Evolutionary conservation across 1,140 invertebrate species (phyloP).

Genomic region (Physella acuta): DNA sequence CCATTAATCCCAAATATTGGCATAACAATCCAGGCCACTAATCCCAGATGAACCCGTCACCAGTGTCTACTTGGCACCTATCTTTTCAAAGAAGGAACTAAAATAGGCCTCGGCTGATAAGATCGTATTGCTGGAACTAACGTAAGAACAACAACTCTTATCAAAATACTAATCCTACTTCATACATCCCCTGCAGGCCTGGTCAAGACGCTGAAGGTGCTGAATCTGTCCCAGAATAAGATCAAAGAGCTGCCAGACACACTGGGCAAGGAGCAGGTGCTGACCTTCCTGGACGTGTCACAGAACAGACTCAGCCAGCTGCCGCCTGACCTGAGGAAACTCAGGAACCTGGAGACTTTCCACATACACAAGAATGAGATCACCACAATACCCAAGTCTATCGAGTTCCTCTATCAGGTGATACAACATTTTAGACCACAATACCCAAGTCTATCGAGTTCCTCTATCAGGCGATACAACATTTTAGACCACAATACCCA

Average conservation of each 20-base stretch:
- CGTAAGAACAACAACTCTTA: too few species aligned
- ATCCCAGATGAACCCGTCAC: too few species aligned
- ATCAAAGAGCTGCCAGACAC: slow-evolving; percentile 41
- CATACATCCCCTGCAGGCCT: too few species aligned
- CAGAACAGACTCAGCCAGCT: slow-evolving; percentile 45
- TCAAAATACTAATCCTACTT: too few species aligned
- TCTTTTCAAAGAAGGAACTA: too few species aligned
- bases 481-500: slow-evolving; percentile 45
- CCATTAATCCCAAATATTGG: too few species aligned
- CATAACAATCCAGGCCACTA: too few species aligned
- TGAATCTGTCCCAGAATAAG: slow-evolving; percentile 49
- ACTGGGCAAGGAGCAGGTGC: slow-evolving; percentile 45
- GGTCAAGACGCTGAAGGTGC: slow-evolving; percentile 45
- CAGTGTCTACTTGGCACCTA: too few species aligned
- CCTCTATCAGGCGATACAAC: slow-evolving; percentile 44
- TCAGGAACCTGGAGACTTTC: slow-evolving; percentile 52
- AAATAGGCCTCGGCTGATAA: too few species aligned
- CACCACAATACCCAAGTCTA: slow-evolving; percentile 46
- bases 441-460: slow-evolving; percentile 51
- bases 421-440: too few species aligned
- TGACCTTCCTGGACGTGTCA: slow-evolving; percentile 49
- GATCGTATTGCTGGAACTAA: too few species aligned
- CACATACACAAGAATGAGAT: slow-evolving; percentile 51
- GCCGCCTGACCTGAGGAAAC: slow-evolving; percentile 45
- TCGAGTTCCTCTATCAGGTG: slow-evolving; percentile 47